These are phyloP conservation scores for Mylabris phalerata DNA, from an alignment of 1,140 invertebrate genomes.

Conservation along the genomic window DNA sequence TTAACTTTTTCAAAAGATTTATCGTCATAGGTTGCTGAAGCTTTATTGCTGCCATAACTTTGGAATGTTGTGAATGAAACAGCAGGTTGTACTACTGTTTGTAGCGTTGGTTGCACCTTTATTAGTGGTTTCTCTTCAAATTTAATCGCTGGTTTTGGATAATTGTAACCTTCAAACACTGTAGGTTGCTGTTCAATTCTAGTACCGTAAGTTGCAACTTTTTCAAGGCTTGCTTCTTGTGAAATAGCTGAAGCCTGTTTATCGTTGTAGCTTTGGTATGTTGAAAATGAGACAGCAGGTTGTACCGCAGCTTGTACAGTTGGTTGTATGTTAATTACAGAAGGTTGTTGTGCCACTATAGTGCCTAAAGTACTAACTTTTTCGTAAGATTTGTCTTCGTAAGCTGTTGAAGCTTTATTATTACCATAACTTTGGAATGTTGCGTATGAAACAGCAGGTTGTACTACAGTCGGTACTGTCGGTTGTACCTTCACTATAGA, in stretches of 20 bases:
- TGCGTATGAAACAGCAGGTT: constrained; percentile 7
- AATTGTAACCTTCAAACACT: constrained; percentile 6
- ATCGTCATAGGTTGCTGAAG: background rate
- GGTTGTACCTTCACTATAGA: constrained; percentile 8
- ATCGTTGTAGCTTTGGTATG: no score
- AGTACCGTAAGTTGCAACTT: no score
- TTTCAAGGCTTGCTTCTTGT: no score
- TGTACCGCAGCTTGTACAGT: background rate
- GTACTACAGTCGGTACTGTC: background rate
- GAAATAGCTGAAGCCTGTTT: background rate
- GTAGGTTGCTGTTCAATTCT: background rate
- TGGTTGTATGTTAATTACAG: background rate
- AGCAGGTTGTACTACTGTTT: background rate
- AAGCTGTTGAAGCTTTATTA: no score
- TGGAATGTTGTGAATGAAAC: background rate
- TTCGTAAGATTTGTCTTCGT: no score
- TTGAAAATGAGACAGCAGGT: no score
- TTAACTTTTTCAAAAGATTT: background rate
- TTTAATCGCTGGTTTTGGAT: constrained; percentile 12
- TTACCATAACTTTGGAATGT: background rate
- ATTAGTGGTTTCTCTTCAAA: constrained; percentile 3
- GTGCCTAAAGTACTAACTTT: no score
- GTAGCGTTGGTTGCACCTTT: background rate
- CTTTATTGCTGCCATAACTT: background rate
- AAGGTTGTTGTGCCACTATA: no score